Base-by-base conservation (phyloP, 2,888 invertebrate species). In the Hipparchia sbordonii region DNA sequence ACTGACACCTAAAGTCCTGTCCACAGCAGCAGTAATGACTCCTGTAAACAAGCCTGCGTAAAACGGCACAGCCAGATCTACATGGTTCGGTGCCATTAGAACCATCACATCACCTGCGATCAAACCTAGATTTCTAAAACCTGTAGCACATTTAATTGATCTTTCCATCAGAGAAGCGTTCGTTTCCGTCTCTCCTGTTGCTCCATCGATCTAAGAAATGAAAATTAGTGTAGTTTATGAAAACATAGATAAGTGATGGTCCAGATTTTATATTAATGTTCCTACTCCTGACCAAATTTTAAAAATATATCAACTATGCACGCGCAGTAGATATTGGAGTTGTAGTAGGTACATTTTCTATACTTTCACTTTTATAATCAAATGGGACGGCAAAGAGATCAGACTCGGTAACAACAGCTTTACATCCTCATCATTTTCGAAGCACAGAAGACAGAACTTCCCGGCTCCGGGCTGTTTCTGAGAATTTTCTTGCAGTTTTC, bases 1-100 rank as follows among this genome's bases (percentile, higher is more conserved):
- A 91, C 90, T 78, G 12, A 84, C 75, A 46, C 80, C 79, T 51
- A 89, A 79, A 56, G 82, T 85, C 2, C 75, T 79, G 71, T 91
- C 91, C 0, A 85, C 73, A 5, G 83, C 82, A 1, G 88, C 82
- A n/a, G 86, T 74, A n/a, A 82, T 79, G 2, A 89, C 84, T 2
- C 94, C 94, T 6, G 93, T 82, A 77, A 87, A 94, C 2, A 92
- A 76, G 0, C 90, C 87, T 1, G 94, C 93, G 61, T 94, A 88
- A 66, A 91, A 86, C 0, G 94, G 94, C 46, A 94, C 85, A 5
- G 82, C 82, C 9, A 89, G 79, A 71, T 94, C 87, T 5, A 93
- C 52, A 54, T 92, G 91, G 74, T 90, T 94, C 0, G 88, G 87
- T 6, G 89, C 91, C 85, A 94, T 94, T 0, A 94, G 74, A 0